Evolutionary conservation across 2,113 vertebrate genomes (phyloP), one percentile per base, ranked within the genome.

Genomic region (Tenrec ecaudatus): DNA sequence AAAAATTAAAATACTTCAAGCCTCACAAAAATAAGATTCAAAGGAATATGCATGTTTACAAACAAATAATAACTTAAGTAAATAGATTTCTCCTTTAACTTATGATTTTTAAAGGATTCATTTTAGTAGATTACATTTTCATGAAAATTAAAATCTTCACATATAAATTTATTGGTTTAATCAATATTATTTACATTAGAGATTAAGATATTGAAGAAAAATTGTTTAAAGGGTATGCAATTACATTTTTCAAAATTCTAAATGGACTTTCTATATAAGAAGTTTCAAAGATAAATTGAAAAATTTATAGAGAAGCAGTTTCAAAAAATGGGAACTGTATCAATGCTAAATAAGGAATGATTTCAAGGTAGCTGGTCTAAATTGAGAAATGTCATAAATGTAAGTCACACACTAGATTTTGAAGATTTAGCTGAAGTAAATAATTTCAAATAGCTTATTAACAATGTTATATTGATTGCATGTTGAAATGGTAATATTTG

Each of bases 121-220:
- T 76, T 84, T 33, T 7, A 92, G 57, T 43, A 88, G 43, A 36
- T 19, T 78, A 36, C 60, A 73, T 68, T 93, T 90, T 77, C 64
- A 91, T 64, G 82, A 88, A 89, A 89, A 73, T 53, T 25, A 88
- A 31, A 62, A 58, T 17, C 47, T 25, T 89, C 40, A 82, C 5
- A 86, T 83, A 66, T 53, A 36, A 73, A 62, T 6, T 73, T n/a
- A 66, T 40, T 25, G 64, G 22, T n/a, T 64, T 71, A 60, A 86
- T 75, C 66, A 71, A 20, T 66, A 85, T 22, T 88, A n/a, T 62
- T 88, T 82, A n/a, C 80, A 71, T n/a, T 64, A 57, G 10, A 47
- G 22, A 81, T 17, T 40, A 83, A 57, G 78, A 80, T 85, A 77
- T 23, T 80, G 43, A 69, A 93, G 36, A 68, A 43, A 89, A 94